Evolutionary conservation across 2,113 vertebrate genomes (phyloP), one percentile per base, ranked within the genome.

Genomic region (Callithrix jacchus): DNA sequence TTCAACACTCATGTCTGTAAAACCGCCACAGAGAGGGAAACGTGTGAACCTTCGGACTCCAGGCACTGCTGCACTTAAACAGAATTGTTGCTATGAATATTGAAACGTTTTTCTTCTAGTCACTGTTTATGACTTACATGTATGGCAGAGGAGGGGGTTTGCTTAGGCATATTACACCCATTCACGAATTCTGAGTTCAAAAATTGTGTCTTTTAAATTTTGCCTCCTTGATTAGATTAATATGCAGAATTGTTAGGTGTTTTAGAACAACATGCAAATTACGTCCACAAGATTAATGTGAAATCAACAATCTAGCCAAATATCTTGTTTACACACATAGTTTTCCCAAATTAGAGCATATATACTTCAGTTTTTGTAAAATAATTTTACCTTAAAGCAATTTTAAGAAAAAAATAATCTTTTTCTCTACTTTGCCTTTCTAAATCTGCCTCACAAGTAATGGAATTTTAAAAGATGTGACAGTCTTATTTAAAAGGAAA

Each of bases 1-100:
- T 96, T 97, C 80, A 97, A 85, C 45, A 95, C 3, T 83, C 40
- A 42, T 89, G 37, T 89, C 80, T 94, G 16, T 87, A 94, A 96
- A 96, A 68, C 70, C 23, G 77, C 52, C 94, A 86, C 35, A 49
- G 73, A 93, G 64, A 97, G 80, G 92, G 20, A 93, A 95, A 97
- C 49, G 42, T 96, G 89, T 82, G 93, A 94, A 87, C 45, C 68
- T 76, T 94, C 76, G 87, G 87, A 92, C 10, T 61, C n/a, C 13
- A 91, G 54, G 58, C 47, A 84, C 5, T 45, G 42, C 49, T 77
- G 49, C 58, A n/a, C 86, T 84, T 94, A 71, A 93, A 96, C 91
- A 61, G 61, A 89, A 81, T 27, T 64, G 11, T 83, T 89, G 47
- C 14, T 96, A 32, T n/a, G 35, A 91, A 87, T 87, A 32, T 71